phyloP scores from a whole-genome alignment of 2,113 vertebrate genomes.

The Chunga burmeisteri region DNA sequence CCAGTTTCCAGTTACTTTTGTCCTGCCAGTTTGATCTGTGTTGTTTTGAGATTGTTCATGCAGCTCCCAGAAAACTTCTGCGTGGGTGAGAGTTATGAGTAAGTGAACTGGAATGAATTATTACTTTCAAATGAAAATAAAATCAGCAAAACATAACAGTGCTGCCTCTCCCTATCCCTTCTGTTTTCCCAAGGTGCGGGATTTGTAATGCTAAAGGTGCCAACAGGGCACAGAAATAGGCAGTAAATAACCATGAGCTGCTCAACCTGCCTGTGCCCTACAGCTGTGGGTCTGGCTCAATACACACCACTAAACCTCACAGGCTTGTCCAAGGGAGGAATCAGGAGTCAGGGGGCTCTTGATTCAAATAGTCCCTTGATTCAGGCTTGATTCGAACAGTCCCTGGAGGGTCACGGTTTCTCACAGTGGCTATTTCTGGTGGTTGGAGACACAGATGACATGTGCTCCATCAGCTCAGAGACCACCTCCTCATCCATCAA shows the following conservation, averaged over 20 bases:
- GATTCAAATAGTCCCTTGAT: background rate
- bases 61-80: background rate
- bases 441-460: background rate
- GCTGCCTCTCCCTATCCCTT: background rate
- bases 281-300: background rate
- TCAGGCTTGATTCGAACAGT: background rate
- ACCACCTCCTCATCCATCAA: background rate
- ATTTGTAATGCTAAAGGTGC: background rate
- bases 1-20: background rate
- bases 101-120: slow-evolving; percentile 16
- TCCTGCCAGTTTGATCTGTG: background rate
- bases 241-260: background rate
- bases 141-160: background rate
- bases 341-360: background rate
- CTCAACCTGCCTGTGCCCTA: background rate
- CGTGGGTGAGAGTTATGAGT: background rate
- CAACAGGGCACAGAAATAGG: background rate
- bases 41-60: background rate
- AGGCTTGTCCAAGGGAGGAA: background rate
- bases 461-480: background rate
- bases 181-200: background rate
- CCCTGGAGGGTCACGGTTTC: background rate
- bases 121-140: slow-evolving; percentile 7
- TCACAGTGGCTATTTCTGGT: background rate
- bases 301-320: fast-evolving